Evolutionary conservation across 1,140 invertebrate genomes (phyloP), one percentile per base, ranked within the genome.

Genomic region (Chlorops oryzae): DNA sequence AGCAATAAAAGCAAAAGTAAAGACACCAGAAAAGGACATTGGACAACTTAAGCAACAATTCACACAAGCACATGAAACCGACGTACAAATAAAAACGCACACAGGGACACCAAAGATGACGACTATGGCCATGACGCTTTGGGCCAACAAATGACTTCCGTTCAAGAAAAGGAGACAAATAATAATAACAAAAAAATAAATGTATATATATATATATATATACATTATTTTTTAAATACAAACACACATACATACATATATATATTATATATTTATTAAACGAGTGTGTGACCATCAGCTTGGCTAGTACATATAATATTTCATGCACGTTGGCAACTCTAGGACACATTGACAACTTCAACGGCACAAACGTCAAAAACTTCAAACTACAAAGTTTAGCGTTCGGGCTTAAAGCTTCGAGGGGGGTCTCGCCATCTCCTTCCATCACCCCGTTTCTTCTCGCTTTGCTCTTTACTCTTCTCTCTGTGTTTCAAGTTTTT

Each of bases 331-430:
- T 25, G 57, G 47, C 44, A 53, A 47, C 59, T 63, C 44, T 43
- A 50, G 40, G 48, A 50, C 59, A 57, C 58, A 65, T 65, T 62
- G 63, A 65, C 62, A 56, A 53, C 41, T 55, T 58, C 38, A 59
- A 60, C 45, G 44, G 40, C 54, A 42, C 47, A 52, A 58, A 62
- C 42, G 51, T 56, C 51, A 60, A 55, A 59, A 45, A 45, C 42
- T 45, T 45, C 42, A 45, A 28, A 32, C 5, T 28, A 32, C 34
- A 57, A 62, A 62, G 52, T 58, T 54, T 27, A 54, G 43, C 60
- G 60, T 60, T 38, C 54, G 34, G n/a, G n/a, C n/a, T n/a, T n/a
- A n/a, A n/a, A n/a, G n/a, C n/a, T n/a, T n/a, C n/a, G n/a, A n/a
- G n/a, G n/a, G n/a, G n/a, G n/a, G n/a, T n/a, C n/a, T n/a, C n/a